Evolutionary conservation across 2,797 vertebrate genomes (phyloP), one percentile per base, ranked within the genome.

Genomic region (Poliocrania exsul): DNA sequence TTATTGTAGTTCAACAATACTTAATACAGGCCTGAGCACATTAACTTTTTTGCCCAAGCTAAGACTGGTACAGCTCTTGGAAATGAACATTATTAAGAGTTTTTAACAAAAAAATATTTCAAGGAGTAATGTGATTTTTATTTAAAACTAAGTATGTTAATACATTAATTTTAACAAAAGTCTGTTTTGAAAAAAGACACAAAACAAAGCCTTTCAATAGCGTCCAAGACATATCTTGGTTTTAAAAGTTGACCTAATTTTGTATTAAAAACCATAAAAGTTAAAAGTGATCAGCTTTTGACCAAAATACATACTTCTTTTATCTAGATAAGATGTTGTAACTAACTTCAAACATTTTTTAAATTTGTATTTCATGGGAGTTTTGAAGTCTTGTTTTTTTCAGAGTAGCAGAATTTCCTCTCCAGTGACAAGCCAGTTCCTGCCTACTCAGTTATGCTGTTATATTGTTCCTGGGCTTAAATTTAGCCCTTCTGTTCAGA

Each of bases 361-460:
- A 44, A 61, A 86, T 73, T 69, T 60, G 3, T 54, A 31, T 91
- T 93, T 85, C 44, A 14, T 62, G 25, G 33, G 13, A 60, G 11
- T 91, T 89, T 72, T 53, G 71, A 89, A 65, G 56, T 18, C 60
- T 91, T 82, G 16, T 70, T 94, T 14, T 26, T 62, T 89, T 91
- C 62, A 92, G 81, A 85, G 29, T 5, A 77, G 20, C 47, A 90
- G n/a, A 74, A 80, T 89, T 93, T 94, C 56, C 64, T 85, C 60
- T 70, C 33, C 75, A 77, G 49, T 89, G 70, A 66, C 64, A 80
- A 58, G 35, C 28, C 37, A 56, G 56, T 77, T 92, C 74, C 86
- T 89, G 58, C 26, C 57, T 72, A 31, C 26, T 95, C 57, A 81
- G 0, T 78, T 79, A 85, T 7, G 5, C 10, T 33, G 9, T 54